These are phyloP conservation scores for Coleophora flavipennella DNA, from an alignment of 2,888 invertebrate species.

Conservation along the genomic window DNA sequence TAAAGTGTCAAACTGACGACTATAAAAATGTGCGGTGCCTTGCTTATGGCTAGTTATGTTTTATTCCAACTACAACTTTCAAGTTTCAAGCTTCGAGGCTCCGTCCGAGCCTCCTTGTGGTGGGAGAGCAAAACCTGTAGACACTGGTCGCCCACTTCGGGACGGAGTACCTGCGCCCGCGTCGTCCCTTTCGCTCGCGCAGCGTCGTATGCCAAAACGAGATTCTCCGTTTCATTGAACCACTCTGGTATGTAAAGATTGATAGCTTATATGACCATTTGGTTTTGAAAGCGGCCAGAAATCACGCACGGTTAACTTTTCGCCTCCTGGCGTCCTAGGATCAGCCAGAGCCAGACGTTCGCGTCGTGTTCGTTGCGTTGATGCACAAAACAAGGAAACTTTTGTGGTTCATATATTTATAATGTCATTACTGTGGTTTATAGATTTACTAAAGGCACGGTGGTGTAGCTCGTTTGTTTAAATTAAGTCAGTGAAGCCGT, in stretches of 20 bases:
- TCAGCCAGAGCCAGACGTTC: no score
- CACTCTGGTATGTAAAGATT: constrained; percentile 73
- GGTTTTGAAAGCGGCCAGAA: constrained; percentile 69
- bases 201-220: constrained; percentile 27
- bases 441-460: constrained; percentile 38
- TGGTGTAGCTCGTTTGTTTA: constrained; percentile 37
- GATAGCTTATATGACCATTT: constrained; percentile 72
- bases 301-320: constrained; percentile 67
- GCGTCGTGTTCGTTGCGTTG: constrained; percentile 41
- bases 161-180: constrained; percentile 56
- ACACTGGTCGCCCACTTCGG: constrained; percentile 62
- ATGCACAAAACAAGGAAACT: constrained; percentile 36
- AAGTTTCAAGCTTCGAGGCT: constrained; percentile 61
- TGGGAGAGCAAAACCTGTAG: constrained; percentile 73
- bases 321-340: constrained; percentile 67
- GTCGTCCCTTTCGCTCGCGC: constrained; percentile 59
- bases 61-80: constrained; percentile 51
- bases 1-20: neutral
- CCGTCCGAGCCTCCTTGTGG: constrained; percentile 60
- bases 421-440: constrained; percentile 48
- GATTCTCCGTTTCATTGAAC: constrained; percentile 56
- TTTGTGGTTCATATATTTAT: constrained; percentile 37
- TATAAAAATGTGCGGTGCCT: constrained; percentile 4
- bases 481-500: constrained; percentile 50
- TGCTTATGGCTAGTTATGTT: constrained; percentile 41